Percentiles rank a stretch among this genome's conserved stretches.
Conservation (phyloP, 2,113 vertebrate genomes). For the Cololabis saira region DNA sequence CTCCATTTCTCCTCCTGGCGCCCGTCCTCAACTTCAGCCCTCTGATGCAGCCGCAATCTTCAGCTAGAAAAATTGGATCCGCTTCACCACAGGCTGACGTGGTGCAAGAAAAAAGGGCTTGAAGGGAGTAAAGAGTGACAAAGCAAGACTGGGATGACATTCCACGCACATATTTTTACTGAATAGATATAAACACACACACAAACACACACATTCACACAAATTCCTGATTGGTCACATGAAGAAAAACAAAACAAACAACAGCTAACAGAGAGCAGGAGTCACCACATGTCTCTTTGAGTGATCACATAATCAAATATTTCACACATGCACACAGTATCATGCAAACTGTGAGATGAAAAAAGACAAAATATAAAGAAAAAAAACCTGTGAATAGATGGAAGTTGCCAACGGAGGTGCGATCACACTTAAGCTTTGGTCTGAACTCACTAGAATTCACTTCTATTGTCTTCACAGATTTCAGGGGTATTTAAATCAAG, state of each 20-base stretch:
- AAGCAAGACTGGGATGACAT: constrained; percentile 13
- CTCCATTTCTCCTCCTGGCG: constrained; percentile 27
- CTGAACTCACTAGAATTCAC: no score
- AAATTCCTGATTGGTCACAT: constrained; percentile 57
- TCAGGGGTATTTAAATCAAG: no score
- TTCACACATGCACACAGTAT: constrained; percentile 4
- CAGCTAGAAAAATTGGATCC: not conserved
- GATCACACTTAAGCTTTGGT: no score
- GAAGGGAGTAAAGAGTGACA: constrained; percentile 6
- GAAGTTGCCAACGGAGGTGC: no score
- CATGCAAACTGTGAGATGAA: no score
- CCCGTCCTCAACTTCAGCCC: constrained; percentile 18
- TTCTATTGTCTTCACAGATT: no score
- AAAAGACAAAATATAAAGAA: not conserved
- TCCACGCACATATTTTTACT: constrained; percentile 4
- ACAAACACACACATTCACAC: constrained; percentile 8
- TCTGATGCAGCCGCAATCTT: constrained; percentile 12
- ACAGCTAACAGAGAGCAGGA: constrained; percentile 23
- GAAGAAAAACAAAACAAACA: constrained; percentile 36
- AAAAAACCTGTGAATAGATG: not conserved
- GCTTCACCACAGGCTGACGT: not conserved
- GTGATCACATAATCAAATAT: constrained; percentile 44
- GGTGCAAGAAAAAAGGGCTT: not conserved
- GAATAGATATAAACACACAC: not conserved
- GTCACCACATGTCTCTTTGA: constrained; percentile 19